Percentiles rank a stretch among this genome's conserved stretches.
Evolutionary conservation across 1,140 invertebrate species (phyloP).

Genomic region (Drosophila takahashii): DNA sequence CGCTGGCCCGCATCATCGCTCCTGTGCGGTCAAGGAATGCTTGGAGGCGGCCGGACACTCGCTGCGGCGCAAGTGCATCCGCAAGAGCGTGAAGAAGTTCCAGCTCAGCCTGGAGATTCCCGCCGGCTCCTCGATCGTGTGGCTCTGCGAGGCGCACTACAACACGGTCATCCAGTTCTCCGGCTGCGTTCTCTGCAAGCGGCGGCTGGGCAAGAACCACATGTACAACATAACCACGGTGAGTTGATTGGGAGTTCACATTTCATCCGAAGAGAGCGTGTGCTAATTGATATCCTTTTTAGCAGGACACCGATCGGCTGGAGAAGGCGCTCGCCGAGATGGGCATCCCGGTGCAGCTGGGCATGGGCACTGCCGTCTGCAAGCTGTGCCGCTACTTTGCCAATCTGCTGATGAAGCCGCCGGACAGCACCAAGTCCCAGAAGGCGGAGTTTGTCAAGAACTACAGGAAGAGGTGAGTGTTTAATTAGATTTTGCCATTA

Average conservation of each 20-base stretch:
- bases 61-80: constrained; percentile 91
- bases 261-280: no score
- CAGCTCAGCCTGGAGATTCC: constrained; percentile 79
- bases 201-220: constrained; percentile 90
- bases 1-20: constrained; percentile 44
- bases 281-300: neutral
- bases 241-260: neutral
- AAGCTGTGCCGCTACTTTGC: constrained; percentile 92
- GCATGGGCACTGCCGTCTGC: constrained; percentile 88
- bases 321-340: constrained; percentile 88
- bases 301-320: constrained; percentile 88
- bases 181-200: constrained; percentile 90
- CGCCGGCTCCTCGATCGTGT: constrained; percentile 83
- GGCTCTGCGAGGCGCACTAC: constrained; percentile 88
- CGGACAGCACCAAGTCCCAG: constrained; percentile 85
- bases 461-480: constrained; percentile 88
- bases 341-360: constrained; percentile 88
- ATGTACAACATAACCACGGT: constrained; percentile 88
- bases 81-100: constrained; percentile 89
- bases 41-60: constrained; percentile 88
- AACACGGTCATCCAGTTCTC: constrained; percentile 89
- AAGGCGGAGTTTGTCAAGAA: constrained; percentile 88
- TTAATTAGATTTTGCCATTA: neutral
- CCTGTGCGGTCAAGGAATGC: constrained; percentile 88
- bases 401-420: constrained; percentile 88